phyloP scores from a whole-genome alignment of 2,888 invertebrate genomes.

The Eilema griseolum region DNA sequence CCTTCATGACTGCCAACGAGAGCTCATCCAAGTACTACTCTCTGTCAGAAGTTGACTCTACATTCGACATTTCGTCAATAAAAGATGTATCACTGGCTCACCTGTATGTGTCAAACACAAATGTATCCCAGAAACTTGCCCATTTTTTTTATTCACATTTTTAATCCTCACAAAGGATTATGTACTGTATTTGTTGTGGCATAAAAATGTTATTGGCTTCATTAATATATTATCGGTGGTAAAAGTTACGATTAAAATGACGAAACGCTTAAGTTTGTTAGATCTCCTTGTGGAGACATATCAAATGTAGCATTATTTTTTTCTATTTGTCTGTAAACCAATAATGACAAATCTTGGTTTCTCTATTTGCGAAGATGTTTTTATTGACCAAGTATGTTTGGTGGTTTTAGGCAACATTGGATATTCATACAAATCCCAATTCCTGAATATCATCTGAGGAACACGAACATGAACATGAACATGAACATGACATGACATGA shows the following conservation, averaged over 20 bases:
- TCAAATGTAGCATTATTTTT: no score
- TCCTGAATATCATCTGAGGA: no score
- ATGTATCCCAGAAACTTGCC: slow-evolving; percentile 43
- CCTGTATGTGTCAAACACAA: no score
- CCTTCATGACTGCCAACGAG: slow-evolving; percentile 80
- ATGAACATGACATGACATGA: no score
- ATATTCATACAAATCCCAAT: no score
- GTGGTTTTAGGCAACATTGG: no score
- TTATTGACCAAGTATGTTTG: no score
- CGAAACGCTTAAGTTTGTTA: slow-evolving; percentile 54
- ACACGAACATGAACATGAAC: no score
- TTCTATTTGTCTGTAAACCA: no score
- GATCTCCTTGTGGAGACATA: slow-evolving; percentile 48
- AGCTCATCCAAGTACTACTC: slow-evolving; percentile 80
- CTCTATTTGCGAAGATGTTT: no score
- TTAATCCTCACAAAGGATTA: slow-evolving; percentile 34
- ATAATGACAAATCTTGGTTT: no score
- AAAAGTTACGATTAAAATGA: slow-evolving; percentile 65
- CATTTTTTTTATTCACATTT: slow-evolving; percentile 37
- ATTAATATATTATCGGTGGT: slow-evolving; percentile 28
- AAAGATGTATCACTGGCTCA: slow-evolving; percentile 70
- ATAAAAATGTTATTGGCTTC: slow-evolving; percentile 24
- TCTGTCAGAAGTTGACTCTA: slow-evolving; percentile 77
- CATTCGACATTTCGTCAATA: slow-evolving; percentile 72
- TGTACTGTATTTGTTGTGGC: slow-evolving; percentile 47